These are phyloP conservation scores for Panzeria rudis DNA, from an alignment of 2,888 invertebrate genomes.

Conservation along the genomic window DNA sequence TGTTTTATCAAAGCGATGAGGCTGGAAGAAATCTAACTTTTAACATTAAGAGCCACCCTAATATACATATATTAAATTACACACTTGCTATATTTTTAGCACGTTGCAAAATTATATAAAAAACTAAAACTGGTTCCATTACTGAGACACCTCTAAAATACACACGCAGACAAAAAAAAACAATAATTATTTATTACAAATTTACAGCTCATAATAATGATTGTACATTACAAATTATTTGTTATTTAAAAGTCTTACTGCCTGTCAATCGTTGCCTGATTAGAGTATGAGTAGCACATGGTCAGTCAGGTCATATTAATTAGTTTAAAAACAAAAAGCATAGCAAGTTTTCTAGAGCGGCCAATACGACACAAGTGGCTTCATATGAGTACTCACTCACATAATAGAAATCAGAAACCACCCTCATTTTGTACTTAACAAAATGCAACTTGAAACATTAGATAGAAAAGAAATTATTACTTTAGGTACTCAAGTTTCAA, in stretches of 20 bases:
- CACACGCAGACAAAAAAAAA: conserved; percentile 2
- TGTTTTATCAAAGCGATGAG: too few relatives aligned
- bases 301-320: conserved; percentile 57
- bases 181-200: conserved; percentile 19
- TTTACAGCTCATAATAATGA: conserved; percentile 11
- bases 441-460: conserved; percentile 23
- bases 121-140: conserved; percentile 9
- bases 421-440: conserved; percentile 27
- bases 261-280: neutral
- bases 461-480: conserved; percentile 34
- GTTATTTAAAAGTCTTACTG: neutral
- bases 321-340: conserved; percentile 41
- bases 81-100: conserved; percentile 35
- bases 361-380: conserved; percentile 26
- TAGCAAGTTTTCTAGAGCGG: conserved; percentile 48
- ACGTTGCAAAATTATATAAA: conserved; percentile 12
- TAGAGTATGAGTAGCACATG: conserved; percentile 15
- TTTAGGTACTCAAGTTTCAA: conserved; percentile 41
- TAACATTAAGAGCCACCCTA: too few relatives aligned
- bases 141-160: conserved; percentile 19
- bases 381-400: neutral
- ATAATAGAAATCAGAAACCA: conserved; percentile 20
- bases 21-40: too few relatives aligned
- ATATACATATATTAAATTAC: conserved; percentile 29
- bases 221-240: conserved; percentile 17